Conservation (phyloP, 2,888 invertebrate species). For the Nowickia ferox region DNA sequence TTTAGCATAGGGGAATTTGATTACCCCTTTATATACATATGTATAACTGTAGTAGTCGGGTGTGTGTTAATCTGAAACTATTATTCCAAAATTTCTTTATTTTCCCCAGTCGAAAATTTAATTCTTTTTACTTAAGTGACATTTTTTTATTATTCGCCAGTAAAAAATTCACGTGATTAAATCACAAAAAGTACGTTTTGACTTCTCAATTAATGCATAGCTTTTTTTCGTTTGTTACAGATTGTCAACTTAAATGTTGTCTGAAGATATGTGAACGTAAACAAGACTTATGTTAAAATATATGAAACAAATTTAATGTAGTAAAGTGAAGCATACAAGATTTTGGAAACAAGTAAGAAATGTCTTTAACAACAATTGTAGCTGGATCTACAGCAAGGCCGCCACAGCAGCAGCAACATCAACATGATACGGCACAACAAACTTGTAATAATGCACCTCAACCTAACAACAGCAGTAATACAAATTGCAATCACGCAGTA, state of each 20-base stretch:
- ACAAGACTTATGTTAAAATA: neutral
- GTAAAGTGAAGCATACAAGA: neutral
- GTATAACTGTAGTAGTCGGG: too few species aligned
- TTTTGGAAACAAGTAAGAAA: slow-evolving; percentile 21
- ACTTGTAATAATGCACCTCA: slow-evolving; percentile 22
- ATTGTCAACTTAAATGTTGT: neutral
- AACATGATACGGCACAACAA: slow-evolving; percentile 48
- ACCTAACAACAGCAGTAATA: slow-evolving; percentile 20
- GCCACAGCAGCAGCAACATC: slow-evolving; percentile 43
- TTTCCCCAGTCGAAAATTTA: too few species aligned
- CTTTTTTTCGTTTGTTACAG: neutral
- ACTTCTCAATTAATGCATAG: neutral
- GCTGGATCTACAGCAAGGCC: slow-evolving; percentile 49
- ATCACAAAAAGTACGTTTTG: too few species aligned
- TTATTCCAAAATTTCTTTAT: too few species aligned
- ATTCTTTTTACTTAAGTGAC: too few species aligned
- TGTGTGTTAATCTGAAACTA: too few species aligned
- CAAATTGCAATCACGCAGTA: slow-evolving; percentile 21
- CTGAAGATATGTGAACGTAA: neutral
- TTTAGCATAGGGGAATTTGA: too few species aligned
- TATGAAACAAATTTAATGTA: neutral
- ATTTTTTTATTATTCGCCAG: too few species aligned
- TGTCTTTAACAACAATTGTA: slow-evolving; percentile 61
- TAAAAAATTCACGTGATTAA: too few species aligned
- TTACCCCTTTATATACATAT: too few species aligned